These are phyloP conservation scores for Styela clava DNA, from an alignment of 23 tunicate genomes.

Conservation along the genomic window DNA sequence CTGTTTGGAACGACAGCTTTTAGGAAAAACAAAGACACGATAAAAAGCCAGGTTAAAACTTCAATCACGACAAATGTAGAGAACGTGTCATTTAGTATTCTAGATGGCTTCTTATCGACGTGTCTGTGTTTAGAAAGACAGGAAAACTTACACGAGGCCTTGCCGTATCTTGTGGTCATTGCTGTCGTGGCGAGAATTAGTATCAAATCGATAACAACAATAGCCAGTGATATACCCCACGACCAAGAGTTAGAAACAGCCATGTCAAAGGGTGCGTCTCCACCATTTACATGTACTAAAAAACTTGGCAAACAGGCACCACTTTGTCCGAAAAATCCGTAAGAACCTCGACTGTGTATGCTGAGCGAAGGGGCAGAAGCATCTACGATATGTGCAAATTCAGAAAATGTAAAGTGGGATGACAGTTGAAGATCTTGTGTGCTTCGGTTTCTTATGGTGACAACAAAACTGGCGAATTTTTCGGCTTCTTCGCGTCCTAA, in stretches of 20 bases:
- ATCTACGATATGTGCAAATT: slow-evolving; percentile 3
- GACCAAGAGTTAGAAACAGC: slow-evolving; percentile 19
- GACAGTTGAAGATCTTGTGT: background rate
- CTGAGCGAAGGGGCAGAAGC: background rate
- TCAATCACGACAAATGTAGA: slow-evolving; percentile 7
- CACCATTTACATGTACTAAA: slow-evolving; percentile 14
- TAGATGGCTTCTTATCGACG: background rate
- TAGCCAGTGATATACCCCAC: background rate
- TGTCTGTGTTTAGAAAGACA: background rate
- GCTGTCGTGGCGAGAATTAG: slow-evolving; percentile 16
- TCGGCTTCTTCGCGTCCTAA: slow-evolving; percentile 3
- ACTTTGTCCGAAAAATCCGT: slow-evolving; percentile 23
- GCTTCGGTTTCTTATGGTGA: background rate
- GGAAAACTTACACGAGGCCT: background rate
- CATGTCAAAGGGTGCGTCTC: slow-evolving; percentile 25
- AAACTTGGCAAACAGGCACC: slow-evolving; percentile 25
- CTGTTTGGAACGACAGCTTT: slow-evolving; percentile 9
- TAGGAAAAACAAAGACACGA: slow-evolving; percentile 1
- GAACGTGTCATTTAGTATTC: slow-evolving; percentile 10
- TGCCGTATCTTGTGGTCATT: slow-evolving; percentile 15
- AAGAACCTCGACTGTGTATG: slow-evolving; percentile 1
- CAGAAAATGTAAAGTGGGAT: slow-evolving; percentile 10
- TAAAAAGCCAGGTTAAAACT: background rate
- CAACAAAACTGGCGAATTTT: background rate
- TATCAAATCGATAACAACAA: slow-evolving; percentile 3